Percentiles rank a stretch among this genome's conserved stretches.
Evolutionary conservation across 2,113 vertebrate species (phyloP).

Genomic region (Percopsis transmontana): DNA sequence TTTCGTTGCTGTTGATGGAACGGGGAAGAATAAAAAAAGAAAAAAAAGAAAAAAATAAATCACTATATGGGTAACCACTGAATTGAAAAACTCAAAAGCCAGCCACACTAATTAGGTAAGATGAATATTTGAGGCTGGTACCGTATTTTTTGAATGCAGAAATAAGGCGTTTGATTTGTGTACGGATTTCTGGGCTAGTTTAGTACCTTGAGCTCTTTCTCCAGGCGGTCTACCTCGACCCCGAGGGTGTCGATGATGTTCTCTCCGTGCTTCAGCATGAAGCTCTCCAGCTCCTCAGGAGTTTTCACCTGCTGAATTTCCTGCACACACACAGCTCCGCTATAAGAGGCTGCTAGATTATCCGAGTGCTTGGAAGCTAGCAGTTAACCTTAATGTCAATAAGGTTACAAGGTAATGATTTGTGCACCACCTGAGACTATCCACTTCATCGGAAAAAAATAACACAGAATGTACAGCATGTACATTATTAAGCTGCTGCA

Average conservation of each 20-base stretch:
- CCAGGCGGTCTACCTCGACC: constrained; percentile 95
- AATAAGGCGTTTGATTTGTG: no score
- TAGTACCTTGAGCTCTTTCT: constrained; percentile 94
- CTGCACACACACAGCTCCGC: constrained; percentile 64
- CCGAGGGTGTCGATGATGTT: constrained; percentile 96
- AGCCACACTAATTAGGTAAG: background rate
- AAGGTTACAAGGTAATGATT: no score
- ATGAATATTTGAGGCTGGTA: background rate
- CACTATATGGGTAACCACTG: background rate
- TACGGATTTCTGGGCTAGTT: background rate
- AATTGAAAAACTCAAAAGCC: no score
- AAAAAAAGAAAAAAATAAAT: constrained; percentile 17
- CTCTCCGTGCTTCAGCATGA: constrained; percentile 98
- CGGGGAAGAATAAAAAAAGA: constrained; percentile 53
- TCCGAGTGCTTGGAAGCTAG: background rate
- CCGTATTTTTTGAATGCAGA: no score
- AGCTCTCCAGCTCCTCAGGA: constrained; percentile 92
- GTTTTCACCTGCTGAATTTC: constrained; percentile 97
- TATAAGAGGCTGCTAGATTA: background rate
- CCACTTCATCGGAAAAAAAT: no score
- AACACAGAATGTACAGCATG: no score
- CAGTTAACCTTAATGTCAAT: no score
- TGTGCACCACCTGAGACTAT: no score
- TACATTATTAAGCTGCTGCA: background rate
- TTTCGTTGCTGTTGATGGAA: constrained; percentile 85